phyloP scores from a whole-genome alignment of 35 echinoderm and acorn worm genomes.

The Antedon bifida region DNA sequence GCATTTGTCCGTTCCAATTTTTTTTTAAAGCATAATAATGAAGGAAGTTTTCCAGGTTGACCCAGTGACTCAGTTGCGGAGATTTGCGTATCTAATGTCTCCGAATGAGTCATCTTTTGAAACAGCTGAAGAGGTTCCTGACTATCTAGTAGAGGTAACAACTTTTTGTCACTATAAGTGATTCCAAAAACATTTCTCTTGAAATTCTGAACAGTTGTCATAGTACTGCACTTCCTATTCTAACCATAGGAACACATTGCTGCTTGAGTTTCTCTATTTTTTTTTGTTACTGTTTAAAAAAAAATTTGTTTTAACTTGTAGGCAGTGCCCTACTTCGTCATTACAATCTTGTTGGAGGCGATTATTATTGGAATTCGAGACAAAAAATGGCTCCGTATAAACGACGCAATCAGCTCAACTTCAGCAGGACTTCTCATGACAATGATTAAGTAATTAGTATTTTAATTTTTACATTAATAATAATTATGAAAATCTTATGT shows the following conservation, averaged over 20 bases:
- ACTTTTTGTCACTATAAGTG: no score
- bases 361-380: constrained; percentile 15
- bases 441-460: constrained; percentile 30
- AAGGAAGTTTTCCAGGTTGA: constrained; percentile 45
- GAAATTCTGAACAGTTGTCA: no score
- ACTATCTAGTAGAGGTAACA: constrained; percentile 71
- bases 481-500: not conserved
- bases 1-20: no score
- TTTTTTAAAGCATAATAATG: no score
- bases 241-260: no score
- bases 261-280: no score
- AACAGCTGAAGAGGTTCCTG: constrained; percentile 57
- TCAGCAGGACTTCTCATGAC: constrained; percentile 64
- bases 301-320: no score
- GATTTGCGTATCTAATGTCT: constrained; percentile 65
- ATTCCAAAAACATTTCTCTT: no score
- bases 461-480: not conserved
- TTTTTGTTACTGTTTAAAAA: no score
- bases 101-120: constrained; percentile 83
- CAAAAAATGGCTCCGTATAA: constrained; percentile 23
- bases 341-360: constrained; percentile 27
- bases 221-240: no score
- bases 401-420: constrained; percentile 58
- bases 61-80: constrained; percentile 40
- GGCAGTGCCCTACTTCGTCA: constrained; percentile 54